Evolutionary conservation across 2,113 vertebrate genomes (phyloP), one percentile per base, ranked within the genome.

Genomic region (Heterochromis multidens): DNA sequence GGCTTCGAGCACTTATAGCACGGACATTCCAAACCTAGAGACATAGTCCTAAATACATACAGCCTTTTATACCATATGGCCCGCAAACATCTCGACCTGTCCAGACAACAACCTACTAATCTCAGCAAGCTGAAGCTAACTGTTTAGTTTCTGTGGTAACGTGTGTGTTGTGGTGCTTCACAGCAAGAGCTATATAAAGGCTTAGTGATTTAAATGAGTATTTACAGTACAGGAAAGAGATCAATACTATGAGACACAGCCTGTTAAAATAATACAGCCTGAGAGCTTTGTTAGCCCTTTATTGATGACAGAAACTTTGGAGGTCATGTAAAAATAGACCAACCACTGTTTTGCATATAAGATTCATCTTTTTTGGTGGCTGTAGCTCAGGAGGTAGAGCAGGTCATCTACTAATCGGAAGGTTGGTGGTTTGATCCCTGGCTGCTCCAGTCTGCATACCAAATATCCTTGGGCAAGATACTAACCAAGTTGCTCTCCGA

Each of bases 91-190:
- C 85, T 84, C 29, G 1, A 86, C 89, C 89, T 78, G 87, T 74
- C 85, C 89, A 57, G 88, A 87, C 91, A 87, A 90, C 94, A 90
- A 90, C 87, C 89, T 85, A 79, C 88, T 94, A 91, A 94, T 93
- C 90, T 89, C 62, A 7, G 83, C 65, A 35, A 33, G 82, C 85
- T 79, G 79, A 56, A 85, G 84, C 79, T 92, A 77, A 85, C 87
- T 77, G 87, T 92, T 91, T 81, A 29, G 91, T 93, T 87, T 65
- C 91, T 23, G 58, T 65, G 89, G 92, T 72, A 74, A 91, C 81
- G 6, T 40, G 62, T 80, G 46, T 94, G 86, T 90, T 86, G 82
- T 58, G 80, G 87, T 9, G 4, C 49, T 62, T 67, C 31, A 19
- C 62, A 27, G 43, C 16, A n/a, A 52, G 61, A 43, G 43, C 84